Base-by-base conservation (phyloP, 2,113 vertebrate genomes). In the Calonectris borealis region DNA sequence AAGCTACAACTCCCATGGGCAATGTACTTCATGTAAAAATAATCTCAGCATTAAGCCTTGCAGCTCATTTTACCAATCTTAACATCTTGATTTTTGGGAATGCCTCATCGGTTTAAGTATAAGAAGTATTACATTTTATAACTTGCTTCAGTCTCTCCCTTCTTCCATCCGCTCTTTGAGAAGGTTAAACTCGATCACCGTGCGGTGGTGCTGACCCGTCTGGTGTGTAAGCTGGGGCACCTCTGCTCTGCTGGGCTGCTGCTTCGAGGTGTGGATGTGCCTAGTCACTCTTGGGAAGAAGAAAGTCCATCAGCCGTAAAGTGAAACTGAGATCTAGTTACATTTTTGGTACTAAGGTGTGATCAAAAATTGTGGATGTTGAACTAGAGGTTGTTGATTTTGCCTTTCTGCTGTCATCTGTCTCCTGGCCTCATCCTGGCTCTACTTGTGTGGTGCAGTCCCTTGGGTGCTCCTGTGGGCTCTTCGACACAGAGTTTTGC, bases 181-280 rank as follows among this genome's bases (percentile, higher is more conserved):
- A 76, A 42, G 49, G 13, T 64, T 36, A 4, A 70, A 7, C 10
- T n/a, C 1, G 0, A 11, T 18, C 22, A 18, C 25, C 1, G 0
- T 0, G 13, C 64, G 29, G 61, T 13, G 20, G 66, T 44, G 52
- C 31, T 46, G 29, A 16, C 17, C 36, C 4, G 0, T 22, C 22
- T 21, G 32, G 27, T 6, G 20, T 5, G 18, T 34, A 17, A 5
- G 14, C 13, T 51, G 57, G 22, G 32, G 18, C 57, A 29, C 40
- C 36, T 34, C n/a, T 5, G 34, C 76, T n/a, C 6, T 7, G 11
- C 44, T 25, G 26, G 27, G 36, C 34, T 18, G 34, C 86, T 21
- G 19, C 62, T 13, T 54, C 2, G 3, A 9, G 5, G 11, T 4
- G 2, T 16, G 64, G 52, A 26, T 26, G 52, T 22, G 15, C 36